phyloP scores from a whole-genome alignment of 2,888 invertebrate genomes.

The Sacculina carcini region DNA sequence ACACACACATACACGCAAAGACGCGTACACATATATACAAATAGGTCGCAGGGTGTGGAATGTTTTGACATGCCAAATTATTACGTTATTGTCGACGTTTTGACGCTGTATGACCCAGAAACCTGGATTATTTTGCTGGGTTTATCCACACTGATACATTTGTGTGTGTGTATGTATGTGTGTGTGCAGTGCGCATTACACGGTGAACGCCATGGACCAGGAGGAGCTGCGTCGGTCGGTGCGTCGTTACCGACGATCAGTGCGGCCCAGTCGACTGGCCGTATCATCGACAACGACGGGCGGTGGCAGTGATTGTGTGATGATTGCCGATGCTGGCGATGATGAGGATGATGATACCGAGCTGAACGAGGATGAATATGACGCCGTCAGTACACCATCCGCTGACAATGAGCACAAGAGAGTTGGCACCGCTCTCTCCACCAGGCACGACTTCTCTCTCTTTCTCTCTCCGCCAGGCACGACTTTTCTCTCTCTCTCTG shows the following conservation, averaged over 20 bases:
- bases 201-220: slow-evolving; percentile 64
- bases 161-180: too few relatives aligned
- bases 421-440: neutral
- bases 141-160: too few relatives aligned
- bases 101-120: too few relatives aligned
- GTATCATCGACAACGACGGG: slow-evolving; percentile 7
- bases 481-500: slow-evolving; percentile 1
- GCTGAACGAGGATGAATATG: slow-evolving; percentile 29
- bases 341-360: slow-evolving; percentile 16
- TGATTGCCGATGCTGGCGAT: slow-evolving; percentile 12
- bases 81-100: too few relatives aligned
- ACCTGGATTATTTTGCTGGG: too few relatives aligned
- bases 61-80: too few relatives aligned
- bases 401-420: neutral
- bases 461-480: neutral
- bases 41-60: too few relatives aligned
- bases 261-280: slow-evolving; percentile 20
- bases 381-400: neutral
- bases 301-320: neutral
- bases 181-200: slow-evolving; percentile 31
- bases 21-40: too few relatives aligned
- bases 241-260: slow-evolving; percentile 35
- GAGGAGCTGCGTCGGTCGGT: slow-evolving; percentile 52
- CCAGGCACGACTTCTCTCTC: neutral
- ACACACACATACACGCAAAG: too few relatives aligned